Evolutionary conservation across 2,113 vertebrate genomes (phyloP).

Genomic region (Gnathonemus echidnorhynchus): DNA sequence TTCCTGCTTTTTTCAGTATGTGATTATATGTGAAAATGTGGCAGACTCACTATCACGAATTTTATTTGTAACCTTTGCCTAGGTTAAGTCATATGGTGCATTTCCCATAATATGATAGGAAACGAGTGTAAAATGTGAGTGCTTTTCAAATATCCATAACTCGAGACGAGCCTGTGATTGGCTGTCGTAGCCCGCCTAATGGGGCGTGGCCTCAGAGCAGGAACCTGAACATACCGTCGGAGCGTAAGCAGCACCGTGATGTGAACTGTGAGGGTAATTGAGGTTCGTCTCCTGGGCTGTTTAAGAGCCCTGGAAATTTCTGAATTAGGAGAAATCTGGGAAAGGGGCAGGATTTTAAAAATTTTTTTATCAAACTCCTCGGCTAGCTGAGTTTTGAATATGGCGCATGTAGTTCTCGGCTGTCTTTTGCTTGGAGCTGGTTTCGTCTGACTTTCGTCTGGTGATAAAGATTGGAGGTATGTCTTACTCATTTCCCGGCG

Average conservation of each 20-base stretch:
- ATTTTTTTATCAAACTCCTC: neutral
- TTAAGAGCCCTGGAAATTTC: neutral
- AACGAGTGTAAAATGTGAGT: neutral
- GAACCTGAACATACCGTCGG: neutral
- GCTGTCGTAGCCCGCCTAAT: neutral
- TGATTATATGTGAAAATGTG: neutral
- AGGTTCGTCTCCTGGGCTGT: neutral
- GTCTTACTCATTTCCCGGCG: neutral
- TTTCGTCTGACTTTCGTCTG: neutral
- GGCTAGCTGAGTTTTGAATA: neutral
- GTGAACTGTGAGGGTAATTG: neutral
- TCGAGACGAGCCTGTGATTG: neutral
- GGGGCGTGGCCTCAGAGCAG: neutral
- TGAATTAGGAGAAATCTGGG: neutral
- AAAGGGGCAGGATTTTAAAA: neutral
- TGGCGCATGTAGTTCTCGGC: neutral
- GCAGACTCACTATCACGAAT: neutral
- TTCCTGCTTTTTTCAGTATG: neutral
- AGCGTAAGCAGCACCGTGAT: neutral
- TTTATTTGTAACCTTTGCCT: neutral
- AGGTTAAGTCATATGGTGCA: neutral
- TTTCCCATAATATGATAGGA: neutral
- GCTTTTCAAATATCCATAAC: neutral
- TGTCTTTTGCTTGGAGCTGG: neutral
- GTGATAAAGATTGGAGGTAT: neutral